These are phyloP conservation scores for Scleropages formosus DNA, from an alignment of 2,797 vertebrate species.

Conservation along the genomic window DNA sequence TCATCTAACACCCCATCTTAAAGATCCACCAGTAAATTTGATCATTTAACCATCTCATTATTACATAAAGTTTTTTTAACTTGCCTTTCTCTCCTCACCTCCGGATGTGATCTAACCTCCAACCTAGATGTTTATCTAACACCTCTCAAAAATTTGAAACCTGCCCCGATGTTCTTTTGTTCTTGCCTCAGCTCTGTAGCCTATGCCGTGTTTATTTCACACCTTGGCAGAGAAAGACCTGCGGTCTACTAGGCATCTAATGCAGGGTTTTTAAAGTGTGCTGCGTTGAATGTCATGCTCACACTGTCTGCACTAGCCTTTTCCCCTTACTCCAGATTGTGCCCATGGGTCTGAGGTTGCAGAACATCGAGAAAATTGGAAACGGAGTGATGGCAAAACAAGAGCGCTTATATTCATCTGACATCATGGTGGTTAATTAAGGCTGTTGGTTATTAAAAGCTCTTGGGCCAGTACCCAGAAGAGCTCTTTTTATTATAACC, in stretches of 20 bases:
- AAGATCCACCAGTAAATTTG: neutral
- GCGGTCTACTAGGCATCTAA: neutral
- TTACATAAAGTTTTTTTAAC: neutral
- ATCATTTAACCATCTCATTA: neutral
- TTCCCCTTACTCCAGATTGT: neutral
- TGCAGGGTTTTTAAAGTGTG: neutral
- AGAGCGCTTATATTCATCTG: neutral
- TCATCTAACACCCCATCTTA: neutral
- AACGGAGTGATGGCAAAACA: neutral
- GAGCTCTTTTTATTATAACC: neutral
- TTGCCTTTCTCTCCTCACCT: neutral
- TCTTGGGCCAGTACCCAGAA: no score
- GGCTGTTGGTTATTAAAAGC: neutral
- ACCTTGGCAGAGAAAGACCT: neutral
- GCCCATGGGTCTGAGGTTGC: neutral
- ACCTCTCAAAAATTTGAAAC: neutral
- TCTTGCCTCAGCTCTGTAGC: neutral
- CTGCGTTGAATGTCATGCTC: no score
- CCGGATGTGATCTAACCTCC: conserved; percentile 19
- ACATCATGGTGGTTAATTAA: neutral
- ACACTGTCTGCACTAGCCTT: neutral
- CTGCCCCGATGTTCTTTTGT: neutral
- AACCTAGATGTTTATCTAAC: conserved; percentile 32
- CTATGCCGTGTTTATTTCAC: conserved; percentile 20
- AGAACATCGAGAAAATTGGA: neutral